Conservation (phyloP, 2,113 vertebrate species). For the Collichthys lucidus region DNA sequence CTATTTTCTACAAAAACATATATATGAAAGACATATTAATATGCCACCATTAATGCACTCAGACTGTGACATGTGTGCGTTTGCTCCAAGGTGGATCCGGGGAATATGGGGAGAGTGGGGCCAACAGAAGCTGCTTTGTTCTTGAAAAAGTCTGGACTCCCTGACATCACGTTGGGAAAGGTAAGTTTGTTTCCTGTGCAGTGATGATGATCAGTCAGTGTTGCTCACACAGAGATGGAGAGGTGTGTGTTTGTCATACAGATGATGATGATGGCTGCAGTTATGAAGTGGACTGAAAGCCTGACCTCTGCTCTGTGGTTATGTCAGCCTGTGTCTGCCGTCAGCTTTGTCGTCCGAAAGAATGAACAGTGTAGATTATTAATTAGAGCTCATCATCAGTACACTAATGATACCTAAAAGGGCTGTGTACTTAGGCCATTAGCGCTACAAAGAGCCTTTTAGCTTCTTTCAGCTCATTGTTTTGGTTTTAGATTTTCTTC, state of each 20-base stretch:
- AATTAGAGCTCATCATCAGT: background rate
- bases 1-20: background rate
- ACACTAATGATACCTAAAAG: background rate
- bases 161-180: conserved; percentile 94
- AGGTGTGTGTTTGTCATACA: background rate
- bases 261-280: background rate
- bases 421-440: too few relatives aligned
- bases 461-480: too few relatives aligned
- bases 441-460: too few relatives aligned
- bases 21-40: background rate
- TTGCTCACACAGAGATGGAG: background rate
- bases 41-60: background rate
- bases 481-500: too few relatives aligned
- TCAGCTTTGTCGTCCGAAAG: background rate
- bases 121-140: conserved; percentile 96
- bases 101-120: conserved; percentile 92
- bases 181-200: conserved; percentile 74
- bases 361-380: background rate
- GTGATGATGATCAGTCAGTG: background rate
- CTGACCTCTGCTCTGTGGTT: background rate
- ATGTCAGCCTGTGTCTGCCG: background rate
- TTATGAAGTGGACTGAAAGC: background rate
- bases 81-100: conserved; percentile 90
- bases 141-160: conserved; percentile 95
- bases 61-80: conserved; percentile 12